A percentile compares a stretch with the other conserved stretches of the same genome.
These are phyloP conservation scores for Linyphia triangularis DNA, from an alignment of 2,888 invertebrate genomes.

Conservation along the genomic window DNA sequence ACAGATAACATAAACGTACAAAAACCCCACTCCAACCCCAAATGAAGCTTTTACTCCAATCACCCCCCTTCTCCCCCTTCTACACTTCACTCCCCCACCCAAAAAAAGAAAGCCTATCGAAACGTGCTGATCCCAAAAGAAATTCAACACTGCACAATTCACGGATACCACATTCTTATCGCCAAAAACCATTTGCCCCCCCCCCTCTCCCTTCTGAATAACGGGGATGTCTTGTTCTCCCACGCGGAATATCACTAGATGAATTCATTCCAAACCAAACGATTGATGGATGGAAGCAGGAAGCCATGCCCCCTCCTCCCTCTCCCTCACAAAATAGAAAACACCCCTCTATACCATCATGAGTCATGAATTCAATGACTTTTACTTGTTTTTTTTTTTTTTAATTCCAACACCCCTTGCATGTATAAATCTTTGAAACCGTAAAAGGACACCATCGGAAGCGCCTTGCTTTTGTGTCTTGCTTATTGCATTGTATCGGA, in stretches of 20 bases:
- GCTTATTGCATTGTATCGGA: background rate
- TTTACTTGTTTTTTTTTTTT: background rate
- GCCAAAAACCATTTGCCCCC: background rate
- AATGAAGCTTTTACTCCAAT: background rate
- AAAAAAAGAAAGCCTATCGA: background rate
- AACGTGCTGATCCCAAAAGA: background rate
- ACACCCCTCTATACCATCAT: background rate
- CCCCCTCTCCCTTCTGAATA: background rate
- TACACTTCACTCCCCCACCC: too few species aligned
- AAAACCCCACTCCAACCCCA: background rate
- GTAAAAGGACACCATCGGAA: background rate
- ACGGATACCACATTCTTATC: background rate
- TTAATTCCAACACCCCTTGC: background rate
- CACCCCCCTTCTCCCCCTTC: too few species aligned
- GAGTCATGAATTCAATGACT: background rate
- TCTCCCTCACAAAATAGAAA: background rate
- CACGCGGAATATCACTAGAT: conserved; percentile 39
- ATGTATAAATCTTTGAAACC: background rate
- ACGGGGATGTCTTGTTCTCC: background rate
- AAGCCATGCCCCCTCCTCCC: conserved; percentile 5
- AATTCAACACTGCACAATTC: background rate
- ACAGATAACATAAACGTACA: background rate
- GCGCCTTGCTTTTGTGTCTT: background rate
- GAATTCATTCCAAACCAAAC: conserved; percentile 56
- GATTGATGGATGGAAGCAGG: conserved; percentile 37